phyloP scores from a whole-genome alignment of 1,140 invertebrate genomes.

The Polypedilum pembai region DNA sequence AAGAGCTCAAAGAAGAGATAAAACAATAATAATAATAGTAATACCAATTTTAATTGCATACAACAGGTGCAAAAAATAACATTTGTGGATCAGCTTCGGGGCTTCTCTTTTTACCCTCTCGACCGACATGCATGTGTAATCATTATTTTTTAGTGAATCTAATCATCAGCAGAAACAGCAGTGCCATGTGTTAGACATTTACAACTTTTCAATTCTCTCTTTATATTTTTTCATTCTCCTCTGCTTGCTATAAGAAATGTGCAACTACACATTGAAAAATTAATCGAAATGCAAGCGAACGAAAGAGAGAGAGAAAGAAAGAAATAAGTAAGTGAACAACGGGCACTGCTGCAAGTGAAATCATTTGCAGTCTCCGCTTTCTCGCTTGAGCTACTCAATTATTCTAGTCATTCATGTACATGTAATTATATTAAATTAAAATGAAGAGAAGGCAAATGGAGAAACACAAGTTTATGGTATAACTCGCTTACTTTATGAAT shows the following conservation, averaged over 20 bases:
- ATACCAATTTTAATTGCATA: slow-evolving; percentile 27
- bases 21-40: slow-evolving; percentile 23
- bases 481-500: neutral
- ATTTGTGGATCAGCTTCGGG: slow-evolving; percentile 14
- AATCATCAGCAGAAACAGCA: neutral
- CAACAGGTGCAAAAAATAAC: slow-evolving; percentile 23
- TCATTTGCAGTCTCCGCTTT: neutral
- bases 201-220: neutral
- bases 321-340: neutral
- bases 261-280: neutral
- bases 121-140: slow-evolving; percentile 6
- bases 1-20: neutral
- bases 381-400: slow-evolving; percentile 10
- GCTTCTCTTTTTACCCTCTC: neutral
- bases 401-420: slow-evolving; percentile 18
- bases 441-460: neutral
- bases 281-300: neutral
- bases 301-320: no score
- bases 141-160: slow-evolving; percentile 17
- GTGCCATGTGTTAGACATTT: slow-evolving; percentile 5
- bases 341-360: neutral
- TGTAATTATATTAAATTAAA: slow-evolving; percentile 21
- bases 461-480: neutral
- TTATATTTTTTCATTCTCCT: neutral
- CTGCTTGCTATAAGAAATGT: neutral